A percentile compares a stretch with the other conserved stretches of the same genome.
Conservation (phyloP, 2,888 invertebrate genomes). For the Nephrocerus scutellatus region DNA sequence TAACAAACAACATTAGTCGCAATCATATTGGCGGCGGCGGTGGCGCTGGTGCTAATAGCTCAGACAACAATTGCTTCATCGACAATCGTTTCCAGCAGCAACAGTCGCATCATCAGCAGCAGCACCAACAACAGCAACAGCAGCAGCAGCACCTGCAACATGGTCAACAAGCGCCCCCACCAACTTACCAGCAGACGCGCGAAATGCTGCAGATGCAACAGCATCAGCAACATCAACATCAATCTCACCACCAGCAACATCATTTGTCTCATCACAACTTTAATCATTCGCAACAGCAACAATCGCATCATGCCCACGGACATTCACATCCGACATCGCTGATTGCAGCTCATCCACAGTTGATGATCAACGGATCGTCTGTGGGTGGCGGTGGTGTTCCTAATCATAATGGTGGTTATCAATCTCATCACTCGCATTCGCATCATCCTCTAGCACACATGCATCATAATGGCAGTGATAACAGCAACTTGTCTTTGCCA, state of each 20-base stretch:
- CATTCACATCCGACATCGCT: no score
- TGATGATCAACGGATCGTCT: slow-evolving; percentile 9
- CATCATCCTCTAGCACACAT: slow-evolving; percentile 30
- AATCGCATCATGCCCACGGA: slow-evolving; percentile 17
- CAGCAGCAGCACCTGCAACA: slow-evolving; percentile 60
- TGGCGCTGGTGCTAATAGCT: slow-evolving; percentile 18
- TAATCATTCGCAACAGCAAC: slow-evolving; percentile 46
- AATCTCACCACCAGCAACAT: slow-evolving; percentile 23
- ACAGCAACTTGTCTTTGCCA: slow-evolving; percentile 71
- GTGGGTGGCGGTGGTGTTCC: not conserved
- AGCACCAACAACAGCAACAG: slow-evolving; percentile 56
- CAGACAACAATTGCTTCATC: slow-evolving; percentile 51
- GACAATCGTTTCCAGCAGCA: slow-evolving; percentile 23
- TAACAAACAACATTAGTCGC: slow-evolving; percentile 47
- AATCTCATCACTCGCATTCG: slow-evolving; percentile 27
- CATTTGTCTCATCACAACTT: slow-evolving; percentile 30
- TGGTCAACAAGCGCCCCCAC: slow-evolving; percentile 32
- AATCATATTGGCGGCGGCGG: slow-evolving; percentile 26
- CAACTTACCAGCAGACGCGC: slow-evolving; percentile 57
- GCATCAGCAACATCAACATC: slow-evolving; percentile 45
- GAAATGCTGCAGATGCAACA: slow-evolving; percentile 61
- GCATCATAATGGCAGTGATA: slow-evolving; percentile 41
- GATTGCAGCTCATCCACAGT: slow-evolving; percentile 20
- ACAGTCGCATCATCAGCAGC: slow-evolving; percentile 46
- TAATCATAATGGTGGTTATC: slow-evolving; percentile 21